Evolutionary conservation across 2,113 vertebrate genomes (phyloP).

Genomic region (Myiozetetes cayanensis): DNA sequence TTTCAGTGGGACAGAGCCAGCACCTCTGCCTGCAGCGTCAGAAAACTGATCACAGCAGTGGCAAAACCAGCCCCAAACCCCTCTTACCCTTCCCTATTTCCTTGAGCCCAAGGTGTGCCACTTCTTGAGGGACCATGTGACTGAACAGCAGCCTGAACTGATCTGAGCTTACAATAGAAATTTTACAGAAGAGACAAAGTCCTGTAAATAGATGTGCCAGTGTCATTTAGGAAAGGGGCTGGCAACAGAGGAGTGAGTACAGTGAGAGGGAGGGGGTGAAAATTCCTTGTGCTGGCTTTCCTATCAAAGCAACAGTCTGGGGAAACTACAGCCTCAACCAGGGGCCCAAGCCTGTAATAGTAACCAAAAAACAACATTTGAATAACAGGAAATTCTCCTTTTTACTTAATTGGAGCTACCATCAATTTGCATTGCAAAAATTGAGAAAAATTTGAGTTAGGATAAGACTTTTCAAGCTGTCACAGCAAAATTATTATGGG

Average conservation of each 20-base stretch:
- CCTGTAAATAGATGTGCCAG: neutral
- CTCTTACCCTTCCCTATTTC: neutral
- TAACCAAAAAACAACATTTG: neutral
- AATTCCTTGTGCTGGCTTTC: neutral
- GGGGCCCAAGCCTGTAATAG: neutral
- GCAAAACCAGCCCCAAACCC: neutral
- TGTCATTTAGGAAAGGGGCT: neutral
- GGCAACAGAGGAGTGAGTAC: neutral
- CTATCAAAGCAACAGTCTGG: neutral
- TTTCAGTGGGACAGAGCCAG: neutral
- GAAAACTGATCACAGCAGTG: neutral
- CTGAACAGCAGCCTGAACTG: neutral
- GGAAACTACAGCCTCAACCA: neutral
- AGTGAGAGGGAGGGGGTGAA: neutral
- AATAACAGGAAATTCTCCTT: neutral
- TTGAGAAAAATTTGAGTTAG: neutral
- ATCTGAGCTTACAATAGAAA: neutral
- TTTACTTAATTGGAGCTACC: neutral
- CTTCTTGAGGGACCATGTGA: neutral
- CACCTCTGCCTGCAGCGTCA: neutral
- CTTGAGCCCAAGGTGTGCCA: neutral
- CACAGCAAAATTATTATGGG: neutral
- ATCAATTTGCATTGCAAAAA: neutral
- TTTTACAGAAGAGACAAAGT: neutral
- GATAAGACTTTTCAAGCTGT: neutral